These are phyloP conservation scores for Etheostoma perlongum DNA, from an alignment of 2,797 vertebrate genomes.

Conservation along the genomic window DNA sequence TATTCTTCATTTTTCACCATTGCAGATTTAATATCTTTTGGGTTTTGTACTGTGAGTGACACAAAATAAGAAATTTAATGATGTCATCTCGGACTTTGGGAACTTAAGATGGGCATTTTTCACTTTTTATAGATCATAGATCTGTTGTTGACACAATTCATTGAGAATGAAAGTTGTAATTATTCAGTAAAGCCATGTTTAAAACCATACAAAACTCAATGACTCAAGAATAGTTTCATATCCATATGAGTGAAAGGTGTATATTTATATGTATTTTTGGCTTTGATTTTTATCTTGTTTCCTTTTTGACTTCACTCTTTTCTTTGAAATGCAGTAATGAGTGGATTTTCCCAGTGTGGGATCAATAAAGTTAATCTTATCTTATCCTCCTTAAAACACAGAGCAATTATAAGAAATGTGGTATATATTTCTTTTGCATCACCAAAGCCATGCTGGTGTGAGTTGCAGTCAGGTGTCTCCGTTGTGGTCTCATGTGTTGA, in stretches of 20 bases:
- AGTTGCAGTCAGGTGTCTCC: slow-evolving; percentile 4
- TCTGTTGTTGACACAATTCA: background rate
- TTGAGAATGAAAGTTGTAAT: background rate
- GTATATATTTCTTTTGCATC: background rate
- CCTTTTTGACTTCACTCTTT: too few species aligned
- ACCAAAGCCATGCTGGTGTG: background rate
- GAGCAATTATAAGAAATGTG: background rate
- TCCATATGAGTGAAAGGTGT: too few species aligned
- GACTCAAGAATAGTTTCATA: background rate
- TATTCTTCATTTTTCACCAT: background rate
- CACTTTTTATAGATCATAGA: background rate
- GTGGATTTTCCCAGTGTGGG: too few species aligned
- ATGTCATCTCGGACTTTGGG: background rate
- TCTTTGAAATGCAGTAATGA: too few species aligned
- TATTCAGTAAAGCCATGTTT: background rate
- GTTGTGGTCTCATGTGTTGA: slow-evolving; percentile 18
- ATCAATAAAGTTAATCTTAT: too few species aligned
- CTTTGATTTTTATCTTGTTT: too few species aligned
- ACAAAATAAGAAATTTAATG: background rate
- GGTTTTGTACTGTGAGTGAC: background rate
- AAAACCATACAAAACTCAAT: background rate
- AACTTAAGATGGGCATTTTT: background rate
- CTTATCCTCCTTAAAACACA: background rate
- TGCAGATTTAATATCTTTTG: background rate
- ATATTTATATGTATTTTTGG: too few species aligned